Evolutionary conservation across 2,797 vertebrate genomes (phyloP), one percentile per base, ranked within the genome.

Genomic region (Chromis chromis): DNA sequence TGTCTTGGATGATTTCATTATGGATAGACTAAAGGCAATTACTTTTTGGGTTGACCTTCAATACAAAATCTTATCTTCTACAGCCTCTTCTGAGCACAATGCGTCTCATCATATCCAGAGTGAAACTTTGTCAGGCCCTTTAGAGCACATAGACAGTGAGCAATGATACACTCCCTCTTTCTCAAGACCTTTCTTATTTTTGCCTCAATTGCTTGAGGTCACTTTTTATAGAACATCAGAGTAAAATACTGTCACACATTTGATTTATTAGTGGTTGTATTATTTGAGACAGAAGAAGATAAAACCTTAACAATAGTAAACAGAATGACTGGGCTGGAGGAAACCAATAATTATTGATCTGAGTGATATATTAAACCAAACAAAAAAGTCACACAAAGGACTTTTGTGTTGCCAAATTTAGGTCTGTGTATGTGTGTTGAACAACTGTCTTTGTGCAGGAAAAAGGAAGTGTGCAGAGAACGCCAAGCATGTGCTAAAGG

Each of bases 391-490:
- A 24, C 13, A 57, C 3, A 25, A 22, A 62, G 53, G 21, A n/a
- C 24, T 50, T 50, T 28, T 40, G 27, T 49, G 3, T 21, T 53
- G 14, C 22, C 65, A 44, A 39, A 46, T 39, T 60, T 59, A 31
- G 8, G 12, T 62, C 4, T 55, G 21, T 56, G 28, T 55, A 25
- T 76, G 28, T 83, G 28, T 78, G 11, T 56, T 39, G 54, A 13
- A 63, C 77, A 33, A 4, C 8, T 81, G n/a, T 84, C 19, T 80
- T 63, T 63, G 13, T 58, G 2, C 92, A 99, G 98, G 98, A 78
- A 99, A 96, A 93, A 96, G 93, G 87, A 95, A 93, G 90, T 99
- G 98, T 85, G 94, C 95, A 52, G 95, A 95, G 82, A 95, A 94
- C 0, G 93, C 95, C n/a, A 95, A 96, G 24, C 94, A 94, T 8